Percentiles rank a stretch among this genome's conserved stretches.
Evolutionary conservation across 1,140 invertebrate genomes (phyloP).

Genomic region (Caenorhabditis briggsae): DNA sequence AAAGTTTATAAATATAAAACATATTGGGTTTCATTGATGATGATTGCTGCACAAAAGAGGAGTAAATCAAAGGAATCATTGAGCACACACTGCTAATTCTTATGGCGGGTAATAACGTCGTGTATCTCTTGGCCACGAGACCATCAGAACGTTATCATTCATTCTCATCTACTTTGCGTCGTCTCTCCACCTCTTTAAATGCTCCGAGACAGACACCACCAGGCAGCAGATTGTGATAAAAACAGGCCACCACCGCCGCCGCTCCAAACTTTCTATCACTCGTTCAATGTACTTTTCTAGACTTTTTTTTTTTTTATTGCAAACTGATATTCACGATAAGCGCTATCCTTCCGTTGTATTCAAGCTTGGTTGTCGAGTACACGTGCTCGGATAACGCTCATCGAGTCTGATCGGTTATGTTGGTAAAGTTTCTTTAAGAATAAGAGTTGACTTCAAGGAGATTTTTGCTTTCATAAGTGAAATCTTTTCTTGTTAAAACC

Average conservation of each 20-base stretch:
- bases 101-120: not conserved
- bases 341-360: conserved; percentile 43
- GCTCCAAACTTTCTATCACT: not conserved
- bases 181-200: not conserved
- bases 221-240: not conserved
- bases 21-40: not conserved
- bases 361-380: conserved; percentile 16
- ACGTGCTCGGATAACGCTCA: conserved; percentile 53
- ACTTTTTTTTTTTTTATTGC: not conserved
- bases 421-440: not conserved
- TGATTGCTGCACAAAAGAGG: not conserved
- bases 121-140: not conserved
- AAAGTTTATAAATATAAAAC: too few relatives aligned
- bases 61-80: not conserved
- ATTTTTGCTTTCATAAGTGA: too few relatives aligned
- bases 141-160: conserved; percentile 3
- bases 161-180: not conserved
- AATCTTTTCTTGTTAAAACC: too few relatives aligned
- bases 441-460: too few relatives aligned
- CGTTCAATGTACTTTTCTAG: not conserved
- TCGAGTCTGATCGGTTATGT: not conserved
- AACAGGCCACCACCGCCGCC: conserved; percentile 8
- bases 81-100: not conserved
- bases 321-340: not conserved
- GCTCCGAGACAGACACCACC: conserved; percentile 28